phyloP scores from a whole-genome alignment of 2,888 invertebrate genomes.

The Brachyptera risi region DNA sequence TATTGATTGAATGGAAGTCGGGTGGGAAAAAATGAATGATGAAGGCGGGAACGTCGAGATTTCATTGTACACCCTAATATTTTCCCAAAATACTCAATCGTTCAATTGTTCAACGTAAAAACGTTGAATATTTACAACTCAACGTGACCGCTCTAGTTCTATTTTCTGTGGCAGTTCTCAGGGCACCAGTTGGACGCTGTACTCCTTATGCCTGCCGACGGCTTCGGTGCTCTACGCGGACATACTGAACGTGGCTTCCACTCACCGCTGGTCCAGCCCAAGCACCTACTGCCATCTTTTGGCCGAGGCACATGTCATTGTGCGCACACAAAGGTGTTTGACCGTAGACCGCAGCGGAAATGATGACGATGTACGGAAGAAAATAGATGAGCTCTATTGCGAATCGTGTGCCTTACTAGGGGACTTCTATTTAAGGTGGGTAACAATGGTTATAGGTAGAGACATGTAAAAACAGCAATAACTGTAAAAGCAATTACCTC shows the following conservation, averaged over 20 bases:
- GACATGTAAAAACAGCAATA: too few species aligned
- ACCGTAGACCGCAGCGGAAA: slow-evolving; percentile 29
- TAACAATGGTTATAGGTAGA: too few species aligned
- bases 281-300: slow-evolving; percentile 67
- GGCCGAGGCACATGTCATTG: slow-evolving; percentile 66
- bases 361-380: slow-evolving; percentile 30
- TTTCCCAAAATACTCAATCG: too few species aligned
- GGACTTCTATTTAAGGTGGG: slow-evolving; percentile 49
- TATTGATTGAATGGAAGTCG: too few species aligned
- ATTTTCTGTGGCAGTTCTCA: too few species aligned
- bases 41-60: too few species aligned
- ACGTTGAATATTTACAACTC: too few species aligned
- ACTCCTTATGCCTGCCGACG: slow-evolving; percentile 62
- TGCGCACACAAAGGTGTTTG: slow-evolving; percentile 49
- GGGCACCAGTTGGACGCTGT: slow-evolving; percentile 61
- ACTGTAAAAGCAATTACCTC: too few species aligned
- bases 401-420: slow-evolving; percentile 54
- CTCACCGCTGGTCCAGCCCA: slow-evolving; percentile 59
- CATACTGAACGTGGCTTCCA: slow-evolving; percentile 62
- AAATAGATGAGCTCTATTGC: slow-evolving; percentile 49
- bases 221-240: slow-evolving; percentile 64
- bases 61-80: too few species aligned
- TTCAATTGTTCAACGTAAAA: too few species aligned
- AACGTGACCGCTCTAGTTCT: too few species aligned
- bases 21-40: too few species aligned